These are phyloP conservation scores for Philhelius pedissequus DNA, from an alignment of 2,888 invertebrate species.

Conservation along the genomic window DNA sequence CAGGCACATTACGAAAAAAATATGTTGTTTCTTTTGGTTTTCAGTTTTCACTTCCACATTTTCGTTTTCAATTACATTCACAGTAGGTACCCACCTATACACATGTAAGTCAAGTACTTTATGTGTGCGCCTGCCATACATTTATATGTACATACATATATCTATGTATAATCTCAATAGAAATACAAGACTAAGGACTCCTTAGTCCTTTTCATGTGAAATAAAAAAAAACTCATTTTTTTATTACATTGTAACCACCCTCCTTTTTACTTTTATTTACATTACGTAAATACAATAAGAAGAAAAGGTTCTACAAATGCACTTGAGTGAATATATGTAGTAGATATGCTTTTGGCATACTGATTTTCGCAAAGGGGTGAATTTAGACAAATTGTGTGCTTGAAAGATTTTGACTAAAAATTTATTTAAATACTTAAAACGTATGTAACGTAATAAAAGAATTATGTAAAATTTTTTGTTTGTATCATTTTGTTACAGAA, in stretches of 20 bases:
- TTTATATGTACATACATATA: too few species aligned
- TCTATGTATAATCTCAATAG: slow-evolving; percentile 45
- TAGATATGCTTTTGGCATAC: background rate
- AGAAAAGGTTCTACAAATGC: background rate
- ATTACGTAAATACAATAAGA: slow-evolving; percentile 38
- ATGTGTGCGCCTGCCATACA: slow-evolving; percentile 22
- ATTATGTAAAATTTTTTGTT: background rate
- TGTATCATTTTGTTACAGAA: background rate
- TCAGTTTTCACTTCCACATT: background rate
- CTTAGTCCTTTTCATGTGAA: slow-evolving; percentile 32
- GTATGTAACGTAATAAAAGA: background rate
- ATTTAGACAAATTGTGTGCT: background rate
- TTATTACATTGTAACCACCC: slow-evolving; percentile 6
- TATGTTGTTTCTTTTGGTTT: background rate
- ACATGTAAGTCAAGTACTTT: too few species aligned
- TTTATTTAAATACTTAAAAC: background rate
- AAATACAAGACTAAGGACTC: slow-evolving; percentile 26
- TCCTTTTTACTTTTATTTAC: slow-evolving; percentile 40
- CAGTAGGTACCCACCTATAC: too few species aligned
- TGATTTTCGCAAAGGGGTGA: background rate
- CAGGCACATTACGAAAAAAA: too few species aligned
- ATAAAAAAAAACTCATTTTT: background rate
- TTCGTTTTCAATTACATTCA: background rate
- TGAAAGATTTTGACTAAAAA: background rate
- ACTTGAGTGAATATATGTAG: slow-evolving; percentile 1